Evolutionary conservation across 2,797 vertebrate species (phyloP).

Genomic region (Danionella dracula): DNA sequence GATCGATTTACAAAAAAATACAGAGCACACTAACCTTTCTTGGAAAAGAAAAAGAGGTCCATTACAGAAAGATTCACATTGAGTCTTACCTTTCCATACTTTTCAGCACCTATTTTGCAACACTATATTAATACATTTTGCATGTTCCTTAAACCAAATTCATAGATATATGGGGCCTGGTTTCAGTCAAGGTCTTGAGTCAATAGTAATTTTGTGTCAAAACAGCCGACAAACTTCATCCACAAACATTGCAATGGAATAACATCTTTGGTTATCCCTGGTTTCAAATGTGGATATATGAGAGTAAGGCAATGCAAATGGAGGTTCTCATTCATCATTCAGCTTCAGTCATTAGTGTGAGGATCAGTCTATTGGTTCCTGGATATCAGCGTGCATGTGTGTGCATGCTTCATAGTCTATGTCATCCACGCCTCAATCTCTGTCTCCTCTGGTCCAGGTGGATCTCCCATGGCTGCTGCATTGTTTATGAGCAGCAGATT

Average conservation of each 20-base stretch:
- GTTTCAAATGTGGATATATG: background rate
- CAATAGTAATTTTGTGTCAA: too few relatives aligned
- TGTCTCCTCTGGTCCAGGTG: constrained; percentile 25
- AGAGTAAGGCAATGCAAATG: background rate
- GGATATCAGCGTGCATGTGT: background rate
- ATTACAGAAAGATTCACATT: too few relatives aligned
- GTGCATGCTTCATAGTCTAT: constrained; percentile 2
- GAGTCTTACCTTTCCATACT: too few relatives aligned
- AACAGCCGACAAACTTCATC: background rate
- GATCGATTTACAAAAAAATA: too few relatives aligned
- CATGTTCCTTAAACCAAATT: too few relatives aligned
- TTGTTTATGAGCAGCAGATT: constrained; percentile 50
- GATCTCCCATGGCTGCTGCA: constrained; percentile 39
- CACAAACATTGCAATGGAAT: background rate
- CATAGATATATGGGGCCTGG: too few relatives aligned
- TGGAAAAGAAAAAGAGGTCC: too few relatives aligned
- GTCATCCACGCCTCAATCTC: constrained; percentile 10
- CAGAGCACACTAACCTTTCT: too few relatives aligned
- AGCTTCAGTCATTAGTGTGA: background rate
- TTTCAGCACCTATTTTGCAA: too few relatives aligned
- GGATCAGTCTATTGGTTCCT: background rate
- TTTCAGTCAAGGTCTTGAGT: too few relatives aligned
- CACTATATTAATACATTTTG: too few relatives aligned
- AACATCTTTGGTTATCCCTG: background rate
- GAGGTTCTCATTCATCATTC: background rate